Percentiles rank a stretch among this genome's conserved stretches.
Conservation (phyloP, 2,797 vertebrate species). For the Labroides dimidiatus region DNA sequence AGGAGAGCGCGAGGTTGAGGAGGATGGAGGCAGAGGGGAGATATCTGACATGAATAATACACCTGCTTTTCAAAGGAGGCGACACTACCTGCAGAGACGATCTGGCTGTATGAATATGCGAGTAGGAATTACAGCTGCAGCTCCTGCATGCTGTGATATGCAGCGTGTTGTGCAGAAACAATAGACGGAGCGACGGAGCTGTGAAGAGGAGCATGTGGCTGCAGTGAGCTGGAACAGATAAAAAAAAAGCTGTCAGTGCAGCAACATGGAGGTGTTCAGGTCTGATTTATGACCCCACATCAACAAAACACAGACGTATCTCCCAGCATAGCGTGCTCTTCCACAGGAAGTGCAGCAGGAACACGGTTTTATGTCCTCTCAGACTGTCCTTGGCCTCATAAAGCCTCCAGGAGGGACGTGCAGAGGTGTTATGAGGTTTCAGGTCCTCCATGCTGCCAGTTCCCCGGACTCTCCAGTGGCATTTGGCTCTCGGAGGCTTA, state of each 20-base stretch:
- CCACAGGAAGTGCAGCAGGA: not conserved
- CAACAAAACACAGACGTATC: not conserved
- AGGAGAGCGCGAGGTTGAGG: slow-evolving; percentile 27
- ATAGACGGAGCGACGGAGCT: slow-evolving; percentile 31
- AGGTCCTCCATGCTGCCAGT: slow-evolving; percentile 36
- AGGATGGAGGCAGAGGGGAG: slow-evolving; percentile 29
- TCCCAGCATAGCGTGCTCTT: slow-evolving; percentile 2
- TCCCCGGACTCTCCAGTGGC: slow-evolving; percentile 50
- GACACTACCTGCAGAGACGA: slow-evolving; percentile 21
- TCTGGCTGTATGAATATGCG: slow-evolving; percentile 71
- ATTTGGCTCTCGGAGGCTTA: slow-evolving; percentile 61
- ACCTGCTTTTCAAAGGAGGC: slow-evolving; percentile 44
- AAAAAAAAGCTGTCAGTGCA: slow-evolving; percentile 43
- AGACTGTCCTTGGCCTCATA: not conserved
- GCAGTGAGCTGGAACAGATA: slow-evolving; percentile 41
- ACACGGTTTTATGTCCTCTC: not conserved
- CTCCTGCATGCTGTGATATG: slow-evolving; percentile 44
- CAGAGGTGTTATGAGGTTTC: slow-evolving; percentile 6
- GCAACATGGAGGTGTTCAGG: slow-evolving; percentile 18
- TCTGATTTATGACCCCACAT: slow-evolving; percentile 38
- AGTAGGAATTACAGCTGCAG: slow-evolving; percentile 54
- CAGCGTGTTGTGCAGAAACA: slow-evolving; percentile 40
- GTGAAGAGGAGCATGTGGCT: slow-evolving; percentile 9
- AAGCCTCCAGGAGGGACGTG: slow-evolving; percentile 1
- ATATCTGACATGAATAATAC: slow-evolving; percentile 60